Evolutionary conservation across 2,113 vertebrate species (phyloP).

Genomic region (Podarcis raffonei): DNA sequence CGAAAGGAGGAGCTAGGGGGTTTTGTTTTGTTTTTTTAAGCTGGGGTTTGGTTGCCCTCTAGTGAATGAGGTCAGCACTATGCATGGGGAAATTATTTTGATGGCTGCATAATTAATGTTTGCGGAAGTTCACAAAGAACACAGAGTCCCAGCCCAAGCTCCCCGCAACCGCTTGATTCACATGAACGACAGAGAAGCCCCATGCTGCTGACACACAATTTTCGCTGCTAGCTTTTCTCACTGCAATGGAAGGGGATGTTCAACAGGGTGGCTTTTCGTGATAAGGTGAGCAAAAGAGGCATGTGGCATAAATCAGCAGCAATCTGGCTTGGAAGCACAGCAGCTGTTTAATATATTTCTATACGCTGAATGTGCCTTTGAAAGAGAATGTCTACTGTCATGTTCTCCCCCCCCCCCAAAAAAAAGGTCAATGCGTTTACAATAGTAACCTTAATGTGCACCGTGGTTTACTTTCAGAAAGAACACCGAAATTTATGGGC

Average conservation of each 20-base stretch:
- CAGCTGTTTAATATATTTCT: constrained; percentile 71
- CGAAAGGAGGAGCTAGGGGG: constrained; percentile 65
- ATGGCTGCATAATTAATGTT: constrained; percentile 76
- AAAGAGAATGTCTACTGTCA: constrained; percentile 78
- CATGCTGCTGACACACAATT: constrained; percentile 8
- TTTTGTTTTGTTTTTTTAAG: constrained; percentile 43
- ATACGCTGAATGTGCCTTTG: constrained; percentile 75
- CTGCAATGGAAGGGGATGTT: constrained; percentile 14
- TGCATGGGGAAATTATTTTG: constrained; percentile 73
- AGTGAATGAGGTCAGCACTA: constrained; percentile 84
- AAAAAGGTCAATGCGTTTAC: constrained; percentile 58
- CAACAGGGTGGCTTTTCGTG: constrained; percentile 53
- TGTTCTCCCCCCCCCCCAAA: constrained; percentile 43
- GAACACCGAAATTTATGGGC: constrained; percentile 53
- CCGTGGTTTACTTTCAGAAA: constrained; percentile 70
- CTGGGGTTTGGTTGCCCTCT: constrained; percentile 82
- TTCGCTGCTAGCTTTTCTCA: constrained; percentile 20
- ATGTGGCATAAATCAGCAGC: constrained; percentile 73
- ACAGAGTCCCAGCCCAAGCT: constrained; percentile 39
- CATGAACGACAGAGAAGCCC: constrained; percentile 10
- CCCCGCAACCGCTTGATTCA: constrained; percentile 42
- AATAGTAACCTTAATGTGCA: constrained; percentile 70
- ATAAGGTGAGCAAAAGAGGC: constrained; percentile 64
- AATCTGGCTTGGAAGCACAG: constrained; percentile 62
- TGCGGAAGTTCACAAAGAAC: constrained; percentile 51